phyloP scores from a whole-genome alignment of 2,888 invertebrate genomes.

The Ferrisia virgata region DNA sequence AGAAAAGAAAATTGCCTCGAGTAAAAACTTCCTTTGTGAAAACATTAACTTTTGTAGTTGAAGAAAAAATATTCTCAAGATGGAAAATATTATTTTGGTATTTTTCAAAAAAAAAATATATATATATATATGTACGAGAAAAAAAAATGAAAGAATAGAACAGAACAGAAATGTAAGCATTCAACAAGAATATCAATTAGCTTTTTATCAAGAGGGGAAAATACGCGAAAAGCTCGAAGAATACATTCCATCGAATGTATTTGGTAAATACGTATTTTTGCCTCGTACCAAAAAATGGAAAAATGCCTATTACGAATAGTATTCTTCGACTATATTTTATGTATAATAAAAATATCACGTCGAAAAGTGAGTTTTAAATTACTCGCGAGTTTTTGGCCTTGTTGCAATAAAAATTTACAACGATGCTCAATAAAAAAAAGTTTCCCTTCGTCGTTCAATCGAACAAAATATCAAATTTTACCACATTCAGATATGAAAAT shows the following conservation, averaged over 20 bases:
- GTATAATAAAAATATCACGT: neutral
- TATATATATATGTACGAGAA: too few species aligned
- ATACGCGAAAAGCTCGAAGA: neutral
- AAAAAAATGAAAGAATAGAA: neutral
- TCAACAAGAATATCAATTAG: conserved; percentile 8
- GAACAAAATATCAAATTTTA: neutral
- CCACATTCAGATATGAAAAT: neutral
- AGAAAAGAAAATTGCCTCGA: neutral
- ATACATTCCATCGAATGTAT: neutral
- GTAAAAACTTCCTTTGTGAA: neutral
- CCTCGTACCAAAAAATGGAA: neutral
- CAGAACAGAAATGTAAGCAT: too few species aligned
- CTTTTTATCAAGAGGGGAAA: neutral
- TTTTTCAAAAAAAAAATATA: neutral
- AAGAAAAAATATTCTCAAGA: neutral
- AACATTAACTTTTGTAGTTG: neutral
- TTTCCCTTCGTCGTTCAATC: neutral
- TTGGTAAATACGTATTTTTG: neutral
- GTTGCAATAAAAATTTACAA: neutral
- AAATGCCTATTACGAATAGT: neutral
- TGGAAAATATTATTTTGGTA: neutral
- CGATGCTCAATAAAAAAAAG: neutral
- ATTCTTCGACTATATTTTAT: neutral
- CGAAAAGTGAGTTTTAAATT: neutral
- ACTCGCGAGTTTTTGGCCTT: neutral